These are phyloP conservation scores for Cyprinodon variegatus DNA, from an alignment of 2,113 vertebrate genomes.

Conservation along the genomic window DNA sequence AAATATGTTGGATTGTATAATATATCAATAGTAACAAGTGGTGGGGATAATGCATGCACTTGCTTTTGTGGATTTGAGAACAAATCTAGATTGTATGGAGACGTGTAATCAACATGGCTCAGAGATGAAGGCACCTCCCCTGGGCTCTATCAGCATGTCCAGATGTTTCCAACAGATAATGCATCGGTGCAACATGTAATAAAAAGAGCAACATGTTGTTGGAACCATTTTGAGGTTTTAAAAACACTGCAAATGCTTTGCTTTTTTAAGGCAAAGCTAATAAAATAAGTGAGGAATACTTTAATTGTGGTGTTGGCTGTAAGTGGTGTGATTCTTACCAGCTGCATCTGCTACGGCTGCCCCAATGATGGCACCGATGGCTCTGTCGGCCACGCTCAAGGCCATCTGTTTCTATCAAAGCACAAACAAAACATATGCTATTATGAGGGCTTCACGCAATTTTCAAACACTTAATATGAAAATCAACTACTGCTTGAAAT, in stretches of 20 bases:
- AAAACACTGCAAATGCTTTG: too few relatives aligned
- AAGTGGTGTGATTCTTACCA: constrained; percentile 59
- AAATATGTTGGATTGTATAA: background rate
- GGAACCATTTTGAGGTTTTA: background rate
- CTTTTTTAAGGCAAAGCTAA: background rate
- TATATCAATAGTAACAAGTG: background rate
- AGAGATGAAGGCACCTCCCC: constrained; percentile 16
- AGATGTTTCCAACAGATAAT: constrained; percentile 32
- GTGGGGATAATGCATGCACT: too few relatives aligned
- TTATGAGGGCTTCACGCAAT: background rate
- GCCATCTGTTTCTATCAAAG: constrained; percentile 62
- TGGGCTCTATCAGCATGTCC: constrained; percentile 40
- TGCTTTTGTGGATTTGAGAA: background rate
- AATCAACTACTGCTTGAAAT: background rate
- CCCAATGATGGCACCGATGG: constrained; percentile 73
- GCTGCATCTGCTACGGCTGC: constrained; percentile 79
- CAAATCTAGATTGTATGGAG: background rate
- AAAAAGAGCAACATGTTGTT: background rate
- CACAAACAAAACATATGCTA: background rate
- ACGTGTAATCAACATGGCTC: constrained; percentile 22
- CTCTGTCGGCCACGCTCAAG: constrained; percentile 60
- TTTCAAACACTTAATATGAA: constrained; percentile 4
- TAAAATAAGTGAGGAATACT: background rate
- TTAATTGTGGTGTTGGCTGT: background rate
- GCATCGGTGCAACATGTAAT: constrained; percentile 2